Conservation (phyloP, 2,113 vertebrate genomes). For the Gadus chalcogrammus region DNA sequence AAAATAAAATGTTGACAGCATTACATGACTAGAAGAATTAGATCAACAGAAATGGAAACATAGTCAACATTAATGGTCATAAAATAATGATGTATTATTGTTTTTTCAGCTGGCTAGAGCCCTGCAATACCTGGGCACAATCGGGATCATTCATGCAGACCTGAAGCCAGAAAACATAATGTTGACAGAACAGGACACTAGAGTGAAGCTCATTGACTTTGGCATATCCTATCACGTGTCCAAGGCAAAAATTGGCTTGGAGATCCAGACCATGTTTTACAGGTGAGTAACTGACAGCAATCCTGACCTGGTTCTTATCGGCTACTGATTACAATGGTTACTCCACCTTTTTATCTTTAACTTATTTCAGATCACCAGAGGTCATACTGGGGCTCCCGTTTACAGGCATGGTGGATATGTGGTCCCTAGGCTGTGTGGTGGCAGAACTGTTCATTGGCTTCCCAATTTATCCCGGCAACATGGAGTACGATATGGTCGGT, state of each 20-base stretch:
- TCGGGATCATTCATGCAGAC: background rate
- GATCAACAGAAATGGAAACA: too few species aligned
- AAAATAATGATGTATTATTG: too few species aligned
- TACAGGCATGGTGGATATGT: background rate
- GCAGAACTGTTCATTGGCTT: background rate
- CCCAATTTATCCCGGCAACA: background rate
- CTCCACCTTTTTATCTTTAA: background rate
- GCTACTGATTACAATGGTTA: background rate
- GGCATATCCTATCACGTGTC: background rate
- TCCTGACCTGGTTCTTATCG: too few species aligned
- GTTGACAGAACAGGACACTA: background rate
- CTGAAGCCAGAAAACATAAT: background rate
- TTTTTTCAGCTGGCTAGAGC: background rate
- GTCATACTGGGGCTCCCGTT: background rate
- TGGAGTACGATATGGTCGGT: background rate
- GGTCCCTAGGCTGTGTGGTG: constrained; percentile 15
- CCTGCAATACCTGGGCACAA: background rate
- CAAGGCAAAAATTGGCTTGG: background rate
- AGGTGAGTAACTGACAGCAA: background rate
- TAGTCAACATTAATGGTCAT: too few species aligned
- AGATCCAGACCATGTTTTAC: background rate
- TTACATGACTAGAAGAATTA: too few species aligned
- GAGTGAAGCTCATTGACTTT: background rate
- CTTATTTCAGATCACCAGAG: constrained; percentile 9
- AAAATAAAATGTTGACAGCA: too few species aligned